Conservation (phyloP, 2,797 vertebrate genomes). For the Nannoperca obscura region DNA sequence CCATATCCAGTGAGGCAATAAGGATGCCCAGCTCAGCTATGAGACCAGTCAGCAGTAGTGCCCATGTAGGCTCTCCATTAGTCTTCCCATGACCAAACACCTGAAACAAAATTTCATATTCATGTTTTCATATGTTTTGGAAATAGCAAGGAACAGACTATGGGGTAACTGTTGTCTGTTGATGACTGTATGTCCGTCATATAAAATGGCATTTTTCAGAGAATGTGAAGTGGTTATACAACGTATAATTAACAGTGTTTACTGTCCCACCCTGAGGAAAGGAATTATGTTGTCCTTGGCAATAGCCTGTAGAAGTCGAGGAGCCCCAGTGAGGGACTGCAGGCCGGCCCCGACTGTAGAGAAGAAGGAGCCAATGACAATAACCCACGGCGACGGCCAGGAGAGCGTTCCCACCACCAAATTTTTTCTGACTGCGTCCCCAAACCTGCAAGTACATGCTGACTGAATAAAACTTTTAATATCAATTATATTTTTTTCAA, state of each 20-base stretch:
- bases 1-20: slow-evolving; percentile 98
- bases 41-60: slow-evolving; percentile 93
- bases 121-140: background rate
- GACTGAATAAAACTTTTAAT: slow-evolving; percentile 6
- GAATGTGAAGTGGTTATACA: background rate
- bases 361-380: slow-evolving; percentile 98
- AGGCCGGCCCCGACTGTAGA: slow-evolving; percentile 96
- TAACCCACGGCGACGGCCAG: slow-evolving; percentile 98
- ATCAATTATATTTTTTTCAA: background rate
- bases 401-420: slow-evolving; percentile 96
- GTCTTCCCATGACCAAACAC: slow-evolving; percentile 96
- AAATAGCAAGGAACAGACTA: background rate
- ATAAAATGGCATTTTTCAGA: background rate
- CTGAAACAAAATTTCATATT: slow-evolving; percentile 72
- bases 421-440: slow-evolving; percentile 92
- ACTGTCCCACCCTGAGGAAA: slow-evolving; percentile 91
- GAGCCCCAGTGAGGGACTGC: slow-evolving; percentile 96
- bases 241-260: background rate
- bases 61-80: slow-evolving; percentile 98
- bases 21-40: slow-evolving; percentile 98
- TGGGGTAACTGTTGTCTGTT: background rate
- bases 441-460: slow-evolving; percentile 86
- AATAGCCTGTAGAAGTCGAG: slow-evolving; percentile 95
- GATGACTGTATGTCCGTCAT: background rate
- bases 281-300: slow-evolving; percentile 99